Base-by-base conservation (phyloP, 2,113 vertebrate genomes). In the Percopsis transmontana region DNA sequence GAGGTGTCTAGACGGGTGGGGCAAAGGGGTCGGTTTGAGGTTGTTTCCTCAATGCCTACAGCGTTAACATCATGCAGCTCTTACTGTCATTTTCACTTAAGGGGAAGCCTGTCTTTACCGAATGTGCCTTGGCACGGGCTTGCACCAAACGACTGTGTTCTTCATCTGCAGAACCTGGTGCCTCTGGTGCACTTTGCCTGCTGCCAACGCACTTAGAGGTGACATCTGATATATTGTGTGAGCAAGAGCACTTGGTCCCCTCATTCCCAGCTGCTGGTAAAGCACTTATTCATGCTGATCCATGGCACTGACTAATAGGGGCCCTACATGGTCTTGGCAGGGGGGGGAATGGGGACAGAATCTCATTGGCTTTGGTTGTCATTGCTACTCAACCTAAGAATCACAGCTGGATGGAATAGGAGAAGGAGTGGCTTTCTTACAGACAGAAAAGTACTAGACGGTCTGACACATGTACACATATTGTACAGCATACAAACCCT, bases 231-330 rank as follows among this genome's bases (percentile, higher is more conserved):
- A 72, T 41, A 11, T 56, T 55, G 58, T 74, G 72, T 23, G 62
- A 66, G 66, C 55, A 39, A 68, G 62, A 10, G 5, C 62, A 67
- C 66, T 76, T 66, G 65, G 68, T 62, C 21, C 64, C 68, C 13
- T 48, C 64, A n/a, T n/a, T 79, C 38, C 77, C 68, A 71, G 66
- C 39, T 33, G 19, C 82, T 85, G 81, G 54, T 76, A 81, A 82
- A 87, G 62, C 50, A 69, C 72, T 89, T 81, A 66, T 63, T 58
- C 11, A 67, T 45, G 62, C 64, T 65, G 72, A 70, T 62, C 74
- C 18, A 40, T 0, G 51, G 68, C 72, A 75, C 56, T 1, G 8
- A 55, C 72, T 54, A 77, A 82, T 73, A 82, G 41, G 50, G 69
- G 69, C 47, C 11, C 56, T 0, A 8, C 45, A 6, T 48, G 24